Conservation (phyloP, 2,113 vertebrate genomes). For the Cisticola juncidis region DNA sequence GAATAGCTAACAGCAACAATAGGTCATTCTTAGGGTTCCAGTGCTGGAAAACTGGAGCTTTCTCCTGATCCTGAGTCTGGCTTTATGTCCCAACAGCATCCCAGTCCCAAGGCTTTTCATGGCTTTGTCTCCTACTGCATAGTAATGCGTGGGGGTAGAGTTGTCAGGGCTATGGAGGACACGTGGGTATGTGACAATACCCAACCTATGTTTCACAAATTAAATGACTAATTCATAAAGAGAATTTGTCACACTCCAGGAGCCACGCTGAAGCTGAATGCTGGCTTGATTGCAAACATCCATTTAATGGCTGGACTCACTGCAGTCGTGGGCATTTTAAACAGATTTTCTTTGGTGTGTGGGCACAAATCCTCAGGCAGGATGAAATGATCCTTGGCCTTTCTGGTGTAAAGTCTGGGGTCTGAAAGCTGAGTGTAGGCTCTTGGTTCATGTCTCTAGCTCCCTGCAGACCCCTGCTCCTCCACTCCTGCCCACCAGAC, state of each 20-base stretch:
- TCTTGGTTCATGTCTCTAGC: not conserved
- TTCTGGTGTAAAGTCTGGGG: not conserved
- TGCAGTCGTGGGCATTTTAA: not conserved
- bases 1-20: not conserved
- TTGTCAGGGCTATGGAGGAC: not conserved
- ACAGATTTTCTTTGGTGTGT: not conserved
- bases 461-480: not conserved
- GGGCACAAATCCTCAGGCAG: not conserved
- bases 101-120: not conserved
- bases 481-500: not conserved
- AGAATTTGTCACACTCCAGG: slow-evolving; percentile 26
- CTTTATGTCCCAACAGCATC: not conserved
- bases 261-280: slow-evolving; percentile 7
- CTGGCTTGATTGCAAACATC: slow-evolving; percentile 58
- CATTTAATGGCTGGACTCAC: not conserved
- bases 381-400: not conserved
- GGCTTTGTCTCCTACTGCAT: not conserved
- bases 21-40: not conserved
- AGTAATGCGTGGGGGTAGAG: not conserved
- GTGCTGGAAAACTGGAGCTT: not conserved
- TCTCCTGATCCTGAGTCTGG: not conserved
- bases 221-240: slow-evolving; percentile 61
- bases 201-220: slow-evolving; percentile 48
- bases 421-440: not conserved
- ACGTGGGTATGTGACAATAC: slow-evolving; percentile 11